phyloP scores from a whole-genome alignment of 2,888 invertebrate genomes.

The Dermolepida albohirtum region DNA sequence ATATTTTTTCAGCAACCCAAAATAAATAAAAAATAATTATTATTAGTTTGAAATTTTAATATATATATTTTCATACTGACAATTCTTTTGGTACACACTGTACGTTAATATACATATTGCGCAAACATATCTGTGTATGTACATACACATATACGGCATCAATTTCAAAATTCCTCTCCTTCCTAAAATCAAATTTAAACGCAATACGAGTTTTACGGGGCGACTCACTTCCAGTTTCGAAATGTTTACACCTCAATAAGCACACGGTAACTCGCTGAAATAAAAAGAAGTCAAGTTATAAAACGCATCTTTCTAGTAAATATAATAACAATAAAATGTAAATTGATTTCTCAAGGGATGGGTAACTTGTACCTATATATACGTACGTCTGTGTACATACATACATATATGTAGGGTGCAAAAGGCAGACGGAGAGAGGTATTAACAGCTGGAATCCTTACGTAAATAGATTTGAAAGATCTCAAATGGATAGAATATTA shows the following conservation, averaged over 20 bases:
- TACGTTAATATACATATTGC: not conserved
- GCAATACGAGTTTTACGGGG: conserved; percentile 53
- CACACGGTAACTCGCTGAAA: conserved; percentile 41
- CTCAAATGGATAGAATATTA: conserved; percentile 7
- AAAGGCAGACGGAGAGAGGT: conserved; percentile 48
- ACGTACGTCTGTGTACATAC: conserved; percentile 45
- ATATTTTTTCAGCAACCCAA: no score
- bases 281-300: conserved; percentile 51
- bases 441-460: conserved; percentile 58
- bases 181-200: conserved; percentile 46
- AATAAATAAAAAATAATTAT: no score
- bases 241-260: conserved; percentile 35
- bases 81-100: not conserved
- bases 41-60: no score
- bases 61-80: no score
- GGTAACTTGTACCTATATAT: conserved; percentile 39
- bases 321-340: conserved; percentile 65
- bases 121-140: not conserved
- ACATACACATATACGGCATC: not conserved
- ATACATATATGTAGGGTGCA: conserved; percentile 55
- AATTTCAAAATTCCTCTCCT: conserved; percentile 6
- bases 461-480: conserved; percentile 34
- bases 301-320: conserved; percentile 62
- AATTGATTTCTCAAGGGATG: conserved; percentile 65
- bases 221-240: conserved; percentile 15